Evolutionary conservation across 1,140 invertebrate species (phyloP).

Genomic region (Centruroides vittatus): DNA sequence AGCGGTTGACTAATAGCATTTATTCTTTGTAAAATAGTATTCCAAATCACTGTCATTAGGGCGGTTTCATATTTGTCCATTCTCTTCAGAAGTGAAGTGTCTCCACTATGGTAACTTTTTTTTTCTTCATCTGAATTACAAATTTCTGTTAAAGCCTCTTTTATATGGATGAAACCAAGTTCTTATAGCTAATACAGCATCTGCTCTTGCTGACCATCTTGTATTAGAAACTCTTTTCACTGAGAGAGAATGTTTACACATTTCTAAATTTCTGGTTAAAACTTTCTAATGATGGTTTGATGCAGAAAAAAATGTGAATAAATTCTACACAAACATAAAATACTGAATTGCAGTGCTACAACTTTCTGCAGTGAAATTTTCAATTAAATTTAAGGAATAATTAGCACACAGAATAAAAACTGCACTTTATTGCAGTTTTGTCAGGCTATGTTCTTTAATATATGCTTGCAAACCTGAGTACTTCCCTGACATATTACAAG

Average conservation of each 20-base stretch:
- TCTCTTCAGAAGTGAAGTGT: background rate
- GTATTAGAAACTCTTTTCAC: background rate
- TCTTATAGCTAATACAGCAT: too few relatives aligned
- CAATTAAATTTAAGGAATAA: background rate
- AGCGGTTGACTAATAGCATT: background rate
- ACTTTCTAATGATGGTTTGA: background rate
- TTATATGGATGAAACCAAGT: too few relatives aligned
- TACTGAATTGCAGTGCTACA: background rate
- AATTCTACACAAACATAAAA: background rate
- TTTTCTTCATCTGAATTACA: background rate
- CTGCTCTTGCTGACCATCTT: too few relatives aligned
- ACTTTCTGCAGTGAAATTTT: background rate
- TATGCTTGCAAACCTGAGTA: conserved; percentile 13
- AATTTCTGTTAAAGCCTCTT: too few relatives aligned
- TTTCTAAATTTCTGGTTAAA: background rate
- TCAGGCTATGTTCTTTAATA: conserved; percentile 5
- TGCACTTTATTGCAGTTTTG: too few relatives aligned
- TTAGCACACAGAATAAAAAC: conserved; percentile 2
- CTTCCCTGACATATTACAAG: conserved; percentile 17
- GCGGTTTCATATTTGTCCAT: background rate
- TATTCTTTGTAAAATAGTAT: background rate
- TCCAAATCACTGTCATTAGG: background rate
- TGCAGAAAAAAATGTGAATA: background rate
- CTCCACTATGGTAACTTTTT: background rate
- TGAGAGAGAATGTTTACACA: background rate